phyloP scores from a whole-genome alignment of 2,113 vertebrate genomes.

The Perca schrenkii region DNA sequence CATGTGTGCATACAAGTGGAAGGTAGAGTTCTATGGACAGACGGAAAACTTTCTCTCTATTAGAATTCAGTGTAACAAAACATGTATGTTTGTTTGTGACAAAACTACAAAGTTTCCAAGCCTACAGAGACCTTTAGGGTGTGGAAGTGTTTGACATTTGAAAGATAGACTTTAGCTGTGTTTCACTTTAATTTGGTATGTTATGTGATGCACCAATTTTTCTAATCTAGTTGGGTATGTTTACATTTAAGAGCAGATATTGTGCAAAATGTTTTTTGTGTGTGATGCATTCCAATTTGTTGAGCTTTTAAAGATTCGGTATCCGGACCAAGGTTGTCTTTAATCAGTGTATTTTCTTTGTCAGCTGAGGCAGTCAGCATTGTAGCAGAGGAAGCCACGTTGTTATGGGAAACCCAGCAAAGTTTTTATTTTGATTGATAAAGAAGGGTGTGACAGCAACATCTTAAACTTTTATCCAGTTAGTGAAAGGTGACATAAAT shows the following conservation, averaged over 20 bases:
- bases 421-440: neutral
- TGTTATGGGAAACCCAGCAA: neutral
- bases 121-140: neutral
- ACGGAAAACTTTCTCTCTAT: neutral
- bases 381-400: neutral
- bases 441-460: neutral
- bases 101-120: neutral
- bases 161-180: neutral
- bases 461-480: neutral
- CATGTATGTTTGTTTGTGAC: neutral
- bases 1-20: neutral
- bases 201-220: neutral
- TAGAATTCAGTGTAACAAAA: neutral
- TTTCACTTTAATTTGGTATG: neutral
- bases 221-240: neutral
- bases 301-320: neutral
- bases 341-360: neutral
- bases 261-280: neutral
- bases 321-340: neutral
- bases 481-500: neutral
- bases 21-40: neutral
- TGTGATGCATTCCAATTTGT: neutral
- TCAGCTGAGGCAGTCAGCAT: neutral
- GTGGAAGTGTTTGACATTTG: neutral
- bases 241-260: neutral